These are phyloP conservation scores for Phaethornis superciliosus DNA, from an alignment of 2,113 vertebrate genomes.

Conservation along the genomic window DNA sequence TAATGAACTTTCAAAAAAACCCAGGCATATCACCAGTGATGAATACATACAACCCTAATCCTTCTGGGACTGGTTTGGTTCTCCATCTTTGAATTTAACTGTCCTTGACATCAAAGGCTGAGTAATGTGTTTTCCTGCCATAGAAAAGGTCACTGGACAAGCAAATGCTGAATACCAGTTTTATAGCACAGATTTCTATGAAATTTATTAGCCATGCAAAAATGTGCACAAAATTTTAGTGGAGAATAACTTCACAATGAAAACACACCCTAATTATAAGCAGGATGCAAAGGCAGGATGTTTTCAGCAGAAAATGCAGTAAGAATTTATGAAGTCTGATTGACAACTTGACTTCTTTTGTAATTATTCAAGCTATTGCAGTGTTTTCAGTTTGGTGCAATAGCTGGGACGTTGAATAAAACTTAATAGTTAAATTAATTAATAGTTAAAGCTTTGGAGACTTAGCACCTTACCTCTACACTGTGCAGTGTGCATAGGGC, in stretches of 20 bases:
- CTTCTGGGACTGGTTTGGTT: neutral
- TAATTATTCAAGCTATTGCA: neutral
- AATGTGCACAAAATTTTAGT: neutral
- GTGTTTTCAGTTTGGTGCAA: neutral
- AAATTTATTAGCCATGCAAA: neutral
- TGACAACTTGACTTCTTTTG: neutral
- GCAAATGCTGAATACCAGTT: neutral
- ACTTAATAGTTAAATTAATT: neutral
- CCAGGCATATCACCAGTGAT: neutral
- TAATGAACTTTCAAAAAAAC: conserved; percentile 4
- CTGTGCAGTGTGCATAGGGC: accelerated
- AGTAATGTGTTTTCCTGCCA: neutral
- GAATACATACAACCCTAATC: neutral
- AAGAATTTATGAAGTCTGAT: neutral
- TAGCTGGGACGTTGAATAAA: neutral
- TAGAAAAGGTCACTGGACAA: neutral
- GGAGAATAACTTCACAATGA: neutral
- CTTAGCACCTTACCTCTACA: accelerated
- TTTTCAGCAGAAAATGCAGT: neutral
- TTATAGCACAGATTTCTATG: neutral
- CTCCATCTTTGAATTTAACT: conserved; percentile 19
- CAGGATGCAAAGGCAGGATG: neutral
- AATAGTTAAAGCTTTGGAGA: neutral
- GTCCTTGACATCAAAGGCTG: neutral
- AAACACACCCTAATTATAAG: neutral